Conservation (phyloP, 2,113 vertebrate species). For the Entelurus aequoreus region DNA sequence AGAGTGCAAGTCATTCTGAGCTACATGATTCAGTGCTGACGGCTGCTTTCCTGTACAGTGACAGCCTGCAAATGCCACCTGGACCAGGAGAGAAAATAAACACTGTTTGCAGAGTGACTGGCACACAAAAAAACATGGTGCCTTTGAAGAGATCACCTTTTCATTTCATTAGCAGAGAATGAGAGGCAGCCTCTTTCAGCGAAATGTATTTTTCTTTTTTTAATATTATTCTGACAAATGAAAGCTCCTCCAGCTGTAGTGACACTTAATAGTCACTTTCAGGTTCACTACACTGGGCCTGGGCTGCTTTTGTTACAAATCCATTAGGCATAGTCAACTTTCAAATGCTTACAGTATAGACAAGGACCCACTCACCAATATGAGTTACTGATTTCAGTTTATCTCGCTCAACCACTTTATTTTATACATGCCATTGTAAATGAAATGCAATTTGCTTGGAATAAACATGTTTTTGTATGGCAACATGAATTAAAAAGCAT, state of each 20-base stretch:
- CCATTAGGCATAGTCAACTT: conserved; percentile 34
- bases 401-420: conserved; percentile 9
- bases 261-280: conserved; percentile 48
- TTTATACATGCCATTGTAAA: background rate
- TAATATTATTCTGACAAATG: conserved; percentile 8
- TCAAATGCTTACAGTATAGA: conserved; percentile 23
- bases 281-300: conserved; percentile 39
- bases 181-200: conserved; percentile 10
- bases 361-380: conserved; percentile 9
- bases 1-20: conserved; percentile 14
- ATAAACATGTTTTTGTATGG: no score
- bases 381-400: conserved; percentile 28
- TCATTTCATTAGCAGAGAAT: conserved; percentile 19
- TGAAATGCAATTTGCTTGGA: no score
- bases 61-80: conserved; percentile 49
- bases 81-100: conserved; percentile 49
- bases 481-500: no score
- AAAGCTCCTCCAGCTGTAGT: conserved; percentile 26
- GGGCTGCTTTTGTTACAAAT: conserved; percentile 42
- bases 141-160: conserved; percentile 42
- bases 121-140: conserved; percentile 17
- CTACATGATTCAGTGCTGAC: conserved; percentile 49
- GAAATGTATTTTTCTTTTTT: conserved; percentile 19
- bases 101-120: conserved; percentile 25
- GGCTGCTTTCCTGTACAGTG: conserved; percentile 18